Evolutionary conservation across 2,888 invertebrate genomes (phyloP).

Genomic region (Drosophila recens): DNA sequence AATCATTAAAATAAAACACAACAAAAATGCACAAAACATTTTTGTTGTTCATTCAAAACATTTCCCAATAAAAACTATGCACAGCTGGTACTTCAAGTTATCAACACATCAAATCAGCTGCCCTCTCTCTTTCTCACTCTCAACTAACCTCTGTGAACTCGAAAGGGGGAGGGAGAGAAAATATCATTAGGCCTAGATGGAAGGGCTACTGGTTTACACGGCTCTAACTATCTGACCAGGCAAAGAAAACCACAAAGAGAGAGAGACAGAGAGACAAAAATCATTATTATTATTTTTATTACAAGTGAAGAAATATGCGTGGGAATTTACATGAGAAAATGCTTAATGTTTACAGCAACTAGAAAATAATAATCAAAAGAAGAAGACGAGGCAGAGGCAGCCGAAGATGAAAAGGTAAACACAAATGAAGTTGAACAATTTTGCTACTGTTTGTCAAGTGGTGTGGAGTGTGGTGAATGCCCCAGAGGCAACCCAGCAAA

Average conservation of each 20-base stretch:
- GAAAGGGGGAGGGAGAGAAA: conserved; percentile 26
- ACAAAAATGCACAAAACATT: conserved; percentile 17
- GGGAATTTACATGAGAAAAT: conserved; percentile 71
- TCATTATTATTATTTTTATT: conserved; percentile 62
- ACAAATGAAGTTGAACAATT: conserved; percentile 73
- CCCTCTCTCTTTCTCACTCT: conserved; percentile 1
- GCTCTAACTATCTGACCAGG: conserved; percentile 27
- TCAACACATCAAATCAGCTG: conserved; percentile 46
- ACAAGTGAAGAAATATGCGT: conserved; percentile 68
- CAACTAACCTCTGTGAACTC: conserved; percentile 45
- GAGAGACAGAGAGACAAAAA: conserved; percentile 15
- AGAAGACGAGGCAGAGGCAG: conserved; percentile 15
- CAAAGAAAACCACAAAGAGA: conserved; percentile 28
- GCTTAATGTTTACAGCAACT: conserved; percentile 55
- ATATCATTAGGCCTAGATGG: conserved; percentile 46
- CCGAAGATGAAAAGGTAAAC: conserved; percentile 35
- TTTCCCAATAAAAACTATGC: conserved; percentile 36
- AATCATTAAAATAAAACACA: conserved; percentile 14
- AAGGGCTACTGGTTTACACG: conserved; percentile 47
- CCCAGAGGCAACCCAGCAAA: conserved; percentile 51
- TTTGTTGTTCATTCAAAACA: conserved; percentile 18
- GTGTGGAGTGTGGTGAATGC: conserved; percentile 34
- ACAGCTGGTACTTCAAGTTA: conserved; percentile 48
- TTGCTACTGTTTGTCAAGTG: conserved; percentile 69
- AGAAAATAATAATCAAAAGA: conserved; percentile 50